A percentile compares a stretch with the other conserved stretches of the same genome.
Conservation (phyloP, 1,140 invertebrate species). For the Tetramorium parvispinum region DNA sequence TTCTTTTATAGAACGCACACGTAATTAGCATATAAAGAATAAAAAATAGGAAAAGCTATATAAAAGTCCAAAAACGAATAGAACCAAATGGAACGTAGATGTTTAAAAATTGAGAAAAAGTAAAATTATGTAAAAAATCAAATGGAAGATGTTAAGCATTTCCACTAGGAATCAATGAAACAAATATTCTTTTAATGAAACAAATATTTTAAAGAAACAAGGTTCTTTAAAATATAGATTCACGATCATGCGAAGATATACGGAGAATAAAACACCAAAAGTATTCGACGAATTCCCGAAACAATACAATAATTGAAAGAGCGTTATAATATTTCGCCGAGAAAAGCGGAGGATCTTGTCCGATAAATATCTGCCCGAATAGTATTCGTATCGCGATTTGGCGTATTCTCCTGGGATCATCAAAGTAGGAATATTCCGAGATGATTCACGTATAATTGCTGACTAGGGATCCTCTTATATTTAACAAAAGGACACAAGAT, state of each 20-base stretch:
- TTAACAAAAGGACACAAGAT: background rate
- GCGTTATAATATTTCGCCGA: conserved; percentile 33
- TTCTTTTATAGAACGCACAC: background rate
- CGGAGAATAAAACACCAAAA: background rate
- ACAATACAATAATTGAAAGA: conserved; percentile 16
- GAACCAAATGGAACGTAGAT: background rate
- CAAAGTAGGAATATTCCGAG: background rate
- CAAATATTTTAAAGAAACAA: conserved; percentile 14
- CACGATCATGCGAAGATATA: background rate
- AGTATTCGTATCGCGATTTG: conserved; percentile 47
- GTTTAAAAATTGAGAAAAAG: background rate
- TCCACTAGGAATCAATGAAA: conserved; percentile 14
- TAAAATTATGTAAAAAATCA: background rate
- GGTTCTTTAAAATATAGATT: conserved; percentile 25
- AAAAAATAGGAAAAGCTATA: background rate
- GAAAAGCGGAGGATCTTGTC: background rate
- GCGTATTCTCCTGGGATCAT: conserved; percentile 12
- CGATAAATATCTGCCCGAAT: conserved; percentile 44
- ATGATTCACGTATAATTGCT: conserved; percentile 32
- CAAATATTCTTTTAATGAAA: background rate
- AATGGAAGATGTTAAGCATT: background rate
- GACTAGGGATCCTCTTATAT: background rate
- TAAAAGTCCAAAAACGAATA: too few species aligned
- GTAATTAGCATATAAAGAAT: background rate
- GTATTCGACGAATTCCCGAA: conserved; percentile 11